A percentile compares a stretch with the other conserved stretches of the same genome.
Evolutionary conservation across 2,113 vertebrate genomes (phyloP).

Genomic region (Urocynchramus pylzowi): DNA sequence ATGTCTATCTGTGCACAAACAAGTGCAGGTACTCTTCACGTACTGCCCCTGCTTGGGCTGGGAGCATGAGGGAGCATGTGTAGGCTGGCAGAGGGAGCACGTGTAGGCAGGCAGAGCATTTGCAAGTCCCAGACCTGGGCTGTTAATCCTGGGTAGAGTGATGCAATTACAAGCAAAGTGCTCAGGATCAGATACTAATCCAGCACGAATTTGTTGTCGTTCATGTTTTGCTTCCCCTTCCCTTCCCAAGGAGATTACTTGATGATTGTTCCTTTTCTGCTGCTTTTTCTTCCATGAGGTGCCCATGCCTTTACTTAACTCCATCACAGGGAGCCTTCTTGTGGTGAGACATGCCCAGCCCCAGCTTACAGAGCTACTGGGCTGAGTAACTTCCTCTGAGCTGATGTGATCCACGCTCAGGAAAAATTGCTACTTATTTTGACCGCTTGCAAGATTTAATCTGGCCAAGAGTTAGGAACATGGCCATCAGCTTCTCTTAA

Average conservation of each 20-base stretch:
- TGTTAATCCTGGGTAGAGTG: not conserved
- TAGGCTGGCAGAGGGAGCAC: accelerated
- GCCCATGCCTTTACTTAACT: not conserved
- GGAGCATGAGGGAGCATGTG: accelerated
- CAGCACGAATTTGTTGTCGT: not conserved
- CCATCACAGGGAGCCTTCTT: not conserved
- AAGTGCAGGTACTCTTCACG: not conserved
- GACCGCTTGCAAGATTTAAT: not conserved
- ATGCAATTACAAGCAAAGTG: not conserved
- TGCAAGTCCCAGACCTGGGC: not conserved
- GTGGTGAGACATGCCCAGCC: not conserved
- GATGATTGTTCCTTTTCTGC: not conserved
- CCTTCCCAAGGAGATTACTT: not conserved
- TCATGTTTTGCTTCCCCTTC: not conserved
- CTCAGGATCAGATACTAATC: not conserved
- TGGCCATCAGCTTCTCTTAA: not conserved
- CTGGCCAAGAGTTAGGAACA: not conserved
- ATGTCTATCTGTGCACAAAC: not conserved
- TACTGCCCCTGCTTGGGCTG: not conserved
- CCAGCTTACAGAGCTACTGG: not conserved
- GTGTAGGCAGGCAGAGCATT: not conserved
- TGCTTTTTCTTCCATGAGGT: not conserved
- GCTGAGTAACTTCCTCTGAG: not conserved
- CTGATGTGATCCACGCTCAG: not conserved
- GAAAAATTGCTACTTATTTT: not conserved